Percentiles rank a stretch among this genome's conserved stretches.
Conservation (phyloP, 1,140 invertebrate genomes). For the Scaptomyza montana region DNA sequence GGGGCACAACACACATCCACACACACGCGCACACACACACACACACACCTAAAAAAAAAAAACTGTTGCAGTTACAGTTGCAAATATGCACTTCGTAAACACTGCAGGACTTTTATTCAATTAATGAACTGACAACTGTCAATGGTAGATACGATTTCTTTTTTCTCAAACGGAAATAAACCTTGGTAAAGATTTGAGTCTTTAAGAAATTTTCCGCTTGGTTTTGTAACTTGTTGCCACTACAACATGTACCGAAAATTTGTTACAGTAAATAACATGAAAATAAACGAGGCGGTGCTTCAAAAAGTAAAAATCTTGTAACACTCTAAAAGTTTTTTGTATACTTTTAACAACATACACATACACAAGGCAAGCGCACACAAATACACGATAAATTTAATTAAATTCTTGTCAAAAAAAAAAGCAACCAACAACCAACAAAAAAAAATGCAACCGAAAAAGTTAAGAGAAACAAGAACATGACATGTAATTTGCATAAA, state of each 20-base stretch:
- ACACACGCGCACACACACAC: constrained; percentile 12
- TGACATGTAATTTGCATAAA: constrained; percentile 48
- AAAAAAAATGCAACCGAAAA: background rate
- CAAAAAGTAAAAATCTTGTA: too few relatives aligned
- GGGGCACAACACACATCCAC: background rate
- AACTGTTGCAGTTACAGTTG: background rate
- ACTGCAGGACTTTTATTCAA: constrained; percentile 18
- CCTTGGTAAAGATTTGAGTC: too few relatives aligned
- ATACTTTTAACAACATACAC: background rate
- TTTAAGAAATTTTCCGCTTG: too few relatives aligned
- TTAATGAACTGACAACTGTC: constrained; percentile 3
- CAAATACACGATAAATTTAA: constrained; percentile 30
- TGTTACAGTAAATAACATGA: too few relatives aligned
- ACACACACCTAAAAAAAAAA: background rate
- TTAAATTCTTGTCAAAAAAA: constrained; percentile 44
- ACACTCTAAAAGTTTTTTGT: background rate
- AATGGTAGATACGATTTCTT: background rate
- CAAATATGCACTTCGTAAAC: constrained; percentile 13
- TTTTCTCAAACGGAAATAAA: background rate
- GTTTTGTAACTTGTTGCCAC: too few relatives aligned
- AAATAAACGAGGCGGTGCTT: too few relatives aligned
- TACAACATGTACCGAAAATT: too few relatives aligned
- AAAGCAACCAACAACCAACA: background rate
- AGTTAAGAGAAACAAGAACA: constrained; percentile 12
- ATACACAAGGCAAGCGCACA: background rate